Percentiles rank a stretch among this genome's conserved stretches.
Conservation (phyloP, 1,140 invertebrate genomes). For the Apis mellifera region DNA sequence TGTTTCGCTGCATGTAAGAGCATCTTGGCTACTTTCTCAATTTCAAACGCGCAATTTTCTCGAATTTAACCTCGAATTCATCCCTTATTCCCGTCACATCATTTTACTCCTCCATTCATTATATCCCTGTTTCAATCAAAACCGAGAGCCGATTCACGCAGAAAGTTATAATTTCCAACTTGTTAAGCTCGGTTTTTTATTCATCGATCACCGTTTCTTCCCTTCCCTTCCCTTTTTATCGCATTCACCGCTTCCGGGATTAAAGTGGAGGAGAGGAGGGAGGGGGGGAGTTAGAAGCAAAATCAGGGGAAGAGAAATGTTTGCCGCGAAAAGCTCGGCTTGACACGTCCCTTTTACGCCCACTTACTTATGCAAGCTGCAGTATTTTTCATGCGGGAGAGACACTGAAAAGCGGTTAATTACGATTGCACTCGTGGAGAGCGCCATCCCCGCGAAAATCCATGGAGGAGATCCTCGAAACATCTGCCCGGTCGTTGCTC, state of each 20-base stretch:
- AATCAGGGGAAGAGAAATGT: conserved; percentile 37
- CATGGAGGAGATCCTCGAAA: conserved; percentile 49
- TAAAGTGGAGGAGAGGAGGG: conserved; percentile 26
- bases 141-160: neutral
- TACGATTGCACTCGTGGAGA: conserved; percentile 66
- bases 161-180: neutral
- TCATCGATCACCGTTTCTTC: conserved; percentile 32
- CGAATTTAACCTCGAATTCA: neutral
- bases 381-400: conserved; percentile 62
- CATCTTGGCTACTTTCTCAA: too few species aligned
- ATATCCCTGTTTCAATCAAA: neutral
- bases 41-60: too few species aligned
- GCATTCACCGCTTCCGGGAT: neutral
- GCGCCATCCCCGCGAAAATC: conserved; percentile 51
- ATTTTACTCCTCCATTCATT: neutral
- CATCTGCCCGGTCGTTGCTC: conserved; percentile 41
- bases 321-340: conserved; percentile 22
- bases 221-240: neutral
- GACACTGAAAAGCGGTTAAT: conserved; percentile 68
- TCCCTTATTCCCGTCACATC: neutral
- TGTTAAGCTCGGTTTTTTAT: neutral
- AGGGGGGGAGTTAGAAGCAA: conserved; percentile 10
- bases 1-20: too few species aligned
- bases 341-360: conserved; percentile 56
- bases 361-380: conserved; percentile 61